Conservation (phyloP, 1,140 invertebrate genomes). For the Habropoda laboriosa region DNA sequence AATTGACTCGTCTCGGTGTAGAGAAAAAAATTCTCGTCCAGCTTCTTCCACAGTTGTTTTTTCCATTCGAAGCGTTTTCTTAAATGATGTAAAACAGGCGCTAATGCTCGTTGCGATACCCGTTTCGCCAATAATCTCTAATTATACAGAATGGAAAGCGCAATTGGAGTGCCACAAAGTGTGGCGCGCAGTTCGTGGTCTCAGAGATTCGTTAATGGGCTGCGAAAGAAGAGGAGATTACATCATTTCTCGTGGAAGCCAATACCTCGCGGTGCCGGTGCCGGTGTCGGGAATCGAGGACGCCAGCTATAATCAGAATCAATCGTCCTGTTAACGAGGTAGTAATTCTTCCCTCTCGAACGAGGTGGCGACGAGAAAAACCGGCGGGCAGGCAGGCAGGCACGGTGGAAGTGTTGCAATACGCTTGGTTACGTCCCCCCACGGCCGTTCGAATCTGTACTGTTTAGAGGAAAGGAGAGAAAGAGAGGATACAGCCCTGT, state of each 20-base stretch:
- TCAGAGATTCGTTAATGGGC: neutral
- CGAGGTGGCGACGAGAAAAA: slow-evolving; percentile 1
- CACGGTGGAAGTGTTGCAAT: slow-evolving; percentile 43
- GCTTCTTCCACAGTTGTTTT: too few species aligned
- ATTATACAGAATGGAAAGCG: neutral
- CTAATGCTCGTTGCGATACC: too few species aligned
- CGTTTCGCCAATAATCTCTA: neutral
- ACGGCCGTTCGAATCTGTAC: slow-evolving; percentile 33
- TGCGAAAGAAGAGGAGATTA: slow-evolving; percentile 22
- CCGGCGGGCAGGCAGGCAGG: slow-evolving; percentile 5
- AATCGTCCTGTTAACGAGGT: slow-evolving; percentile 58
- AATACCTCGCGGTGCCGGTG: slow-evolving; percentile 34
- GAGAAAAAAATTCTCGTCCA: too few species aligned
- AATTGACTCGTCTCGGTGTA: too few species aligned
- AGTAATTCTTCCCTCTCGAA: slow-evolving; percentile 53
- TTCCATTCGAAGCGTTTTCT: too few species aligned
- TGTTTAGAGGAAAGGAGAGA: neutral
- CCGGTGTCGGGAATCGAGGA: slow-evolving; percentile 16
- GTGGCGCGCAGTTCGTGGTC: neutral
- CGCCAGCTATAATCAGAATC: slow-evolving; percentile 57
- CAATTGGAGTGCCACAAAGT: too few species aligned
- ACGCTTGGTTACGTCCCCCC: slow-evolving; percentile 29
- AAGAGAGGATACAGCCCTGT: slow-evolving; percentile 2
- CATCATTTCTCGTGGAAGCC: neutral
- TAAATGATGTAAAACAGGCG: too few species aligned